Evolutionary conservation across 1,140 invertebrate species (phyloP).

Genomic region (Drosophila subpulchrella): DNA sequence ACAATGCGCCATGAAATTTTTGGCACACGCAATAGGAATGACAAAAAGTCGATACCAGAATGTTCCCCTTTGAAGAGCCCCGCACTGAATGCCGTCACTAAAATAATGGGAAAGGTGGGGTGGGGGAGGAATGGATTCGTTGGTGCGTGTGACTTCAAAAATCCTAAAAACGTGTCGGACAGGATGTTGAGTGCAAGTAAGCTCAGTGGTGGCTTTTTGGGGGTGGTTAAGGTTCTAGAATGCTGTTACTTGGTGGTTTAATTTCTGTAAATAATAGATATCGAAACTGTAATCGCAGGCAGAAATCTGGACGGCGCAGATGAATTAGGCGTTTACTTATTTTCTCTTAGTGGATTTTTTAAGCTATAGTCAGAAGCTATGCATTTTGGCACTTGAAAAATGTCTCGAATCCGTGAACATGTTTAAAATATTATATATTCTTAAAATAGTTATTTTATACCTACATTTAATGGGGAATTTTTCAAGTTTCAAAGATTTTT

Average conservation of each 20-base stretch:
- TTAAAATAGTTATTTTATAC: too few relatives aligned
- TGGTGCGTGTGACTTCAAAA: conserved; percentile 82
- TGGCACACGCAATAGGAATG: conserved; percentile 60
- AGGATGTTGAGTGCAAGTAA: conserved; percentile 69
- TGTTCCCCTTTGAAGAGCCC: conserved; percentile 59
- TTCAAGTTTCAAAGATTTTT: too few relatives aligned
- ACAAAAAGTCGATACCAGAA: conserved; percentile 46
- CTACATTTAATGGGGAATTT: too few relatives aligned
- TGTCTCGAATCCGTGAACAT: too few relatives aligned
- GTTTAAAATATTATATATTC: too few relatives aligned
- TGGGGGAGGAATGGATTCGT: conserved; percentile 31
- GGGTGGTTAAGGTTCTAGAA: conserved; percentile 33
- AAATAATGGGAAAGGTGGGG: conserved; percentile 18
- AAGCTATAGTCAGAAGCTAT: not conserved
- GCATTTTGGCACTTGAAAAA: too few relatives aligned
- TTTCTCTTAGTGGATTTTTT: not conserved
- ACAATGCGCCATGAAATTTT: conserved; percentile 69
- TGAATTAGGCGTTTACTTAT: not conserved
- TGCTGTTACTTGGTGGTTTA: conserved; percentile 27
- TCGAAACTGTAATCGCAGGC: not conserved
- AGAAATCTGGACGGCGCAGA: not conserved
- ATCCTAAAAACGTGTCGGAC: conserved; percentile 81
- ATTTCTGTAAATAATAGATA: conserved; percentile 12
- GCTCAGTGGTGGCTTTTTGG: conserved; percentile 30
- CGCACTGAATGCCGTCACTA: conserved; percentile 33